Conservation (phyloP, 53 echinoderm and acorn worm genomes). For the Mesocentrotus franciscanus region DNA sequence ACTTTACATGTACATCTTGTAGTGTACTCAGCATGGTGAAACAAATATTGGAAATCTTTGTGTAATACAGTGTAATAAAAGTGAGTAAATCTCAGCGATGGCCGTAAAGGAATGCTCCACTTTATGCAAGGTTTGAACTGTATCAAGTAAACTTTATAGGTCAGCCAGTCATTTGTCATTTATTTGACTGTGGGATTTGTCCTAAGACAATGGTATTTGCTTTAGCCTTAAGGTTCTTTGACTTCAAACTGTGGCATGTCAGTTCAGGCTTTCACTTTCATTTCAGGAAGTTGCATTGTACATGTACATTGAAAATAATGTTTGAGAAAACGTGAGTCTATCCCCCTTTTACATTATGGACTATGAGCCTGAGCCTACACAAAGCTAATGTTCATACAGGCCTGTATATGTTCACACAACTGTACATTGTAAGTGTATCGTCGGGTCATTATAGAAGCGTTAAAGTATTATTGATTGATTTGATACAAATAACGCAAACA, state of each 20-base stretch:
- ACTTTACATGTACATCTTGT: not conserved
- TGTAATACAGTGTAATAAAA: no score
- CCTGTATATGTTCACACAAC: not conserved
- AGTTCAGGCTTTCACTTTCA: not conserved
- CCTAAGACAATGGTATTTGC: constrained; percentile 13
- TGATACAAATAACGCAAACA: not conserved
- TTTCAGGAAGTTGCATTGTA: not conserved
- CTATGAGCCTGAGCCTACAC: not conserved
- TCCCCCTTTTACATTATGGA: no score
- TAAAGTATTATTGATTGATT: not conserved
- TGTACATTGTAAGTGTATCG: not conserved
- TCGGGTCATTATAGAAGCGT: not conserved
- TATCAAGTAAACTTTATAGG: not conserved
- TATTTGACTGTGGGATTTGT: not conserved
- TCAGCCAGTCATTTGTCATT: not conserved
- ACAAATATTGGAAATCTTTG: no score
- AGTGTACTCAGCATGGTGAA: no score
- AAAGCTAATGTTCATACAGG: no score
- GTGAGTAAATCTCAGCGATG: no score
- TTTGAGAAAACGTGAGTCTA: not conserved
- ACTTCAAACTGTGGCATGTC: not conserved
- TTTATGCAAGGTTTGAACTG: no score
- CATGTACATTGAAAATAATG: not conserved
- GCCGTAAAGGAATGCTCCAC: no score
- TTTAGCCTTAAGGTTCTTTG: not conserved